phyloP scores from a whole-genome alignment of 2,113 vertebrate genomes.

The Coturnix japonica region DNA sequence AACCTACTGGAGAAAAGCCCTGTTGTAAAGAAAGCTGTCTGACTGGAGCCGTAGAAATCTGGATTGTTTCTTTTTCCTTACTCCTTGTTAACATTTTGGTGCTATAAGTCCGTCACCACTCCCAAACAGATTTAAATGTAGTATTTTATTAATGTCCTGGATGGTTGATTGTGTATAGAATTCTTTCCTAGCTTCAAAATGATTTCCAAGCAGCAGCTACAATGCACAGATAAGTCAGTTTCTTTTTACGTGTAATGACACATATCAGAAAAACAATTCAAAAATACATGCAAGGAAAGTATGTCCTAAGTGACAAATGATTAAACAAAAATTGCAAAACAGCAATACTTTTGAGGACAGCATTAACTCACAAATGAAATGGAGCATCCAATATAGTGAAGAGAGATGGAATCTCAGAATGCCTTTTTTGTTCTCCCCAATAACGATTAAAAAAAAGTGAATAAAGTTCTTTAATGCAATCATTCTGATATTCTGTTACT shows the following conservation, averaged over 20 bases:
- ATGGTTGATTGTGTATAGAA: not conserved
- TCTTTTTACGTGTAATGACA: not conserved
- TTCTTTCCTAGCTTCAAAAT: not conserved
- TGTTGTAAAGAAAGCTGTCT: slow-evolving; percentile 42
- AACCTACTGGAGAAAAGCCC: slow-evolving; percentile 53
- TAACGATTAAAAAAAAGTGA: not conserved
- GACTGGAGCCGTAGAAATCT: not conserved
- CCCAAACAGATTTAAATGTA: not conserved
- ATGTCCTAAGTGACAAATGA: not conserved
- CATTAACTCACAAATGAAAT: not conserved
- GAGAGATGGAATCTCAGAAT: not conserved
- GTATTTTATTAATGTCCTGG: slow-evolving; percentile 4
- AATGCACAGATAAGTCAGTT: not conserved
- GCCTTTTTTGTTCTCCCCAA: not conserved
- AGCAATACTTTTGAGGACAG: not conserved
- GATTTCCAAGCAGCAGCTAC: not conserved
- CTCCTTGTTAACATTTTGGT: slow-evolving; percentile 56
- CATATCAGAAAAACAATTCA: not conserved
- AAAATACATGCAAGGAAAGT: not conserved
- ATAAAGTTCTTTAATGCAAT: not conserved
- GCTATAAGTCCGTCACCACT: slow-evolving; percentile 63
- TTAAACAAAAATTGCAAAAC: not conserved
- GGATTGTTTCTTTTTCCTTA: slow-evolving; percentile 43
- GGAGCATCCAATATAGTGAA: not conserved
- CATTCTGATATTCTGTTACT: not conserved